phyloP scores from a whole-genome alignment of 2,888 invertebrate species.

The Spisula solida region DNA sequence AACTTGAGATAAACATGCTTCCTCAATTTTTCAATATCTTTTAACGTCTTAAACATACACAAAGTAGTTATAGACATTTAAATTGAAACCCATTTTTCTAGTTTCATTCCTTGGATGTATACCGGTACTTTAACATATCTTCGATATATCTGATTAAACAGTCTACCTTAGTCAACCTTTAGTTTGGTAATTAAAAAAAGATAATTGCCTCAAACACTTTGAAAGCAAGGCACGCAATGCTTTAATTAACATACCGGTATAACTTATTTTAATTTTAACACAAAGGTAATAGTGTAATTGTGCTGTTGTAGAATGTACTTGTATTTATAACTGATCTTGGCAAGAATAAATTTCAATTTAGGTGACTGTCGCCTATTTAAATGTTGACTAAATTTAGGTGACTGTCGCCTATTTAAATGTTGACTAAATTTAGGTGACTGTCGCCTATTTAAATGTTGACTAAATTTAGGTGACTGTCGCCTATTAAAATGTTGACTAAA shows the following conservation, averaged over 20 bases:
- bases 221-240: neutral
- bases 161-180: neutral
- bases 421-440: too few species aligned
- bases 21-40: neutral
- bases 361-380: too few species aligned
- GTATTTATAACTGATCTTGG: too few species aligned
- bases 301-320: too few species aligned
- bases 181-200: neutral
- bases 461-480: too few species aligned
- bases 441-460: too few species aligned
- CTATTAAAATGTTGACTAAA: too few species aligned
- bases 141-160: neutral
- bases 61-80: neutral
- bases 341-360: too few species aligned
- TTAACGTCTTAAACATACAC: neutral
- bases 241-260: neutral
- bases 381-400: too few species aligned
- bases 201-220: neutral
- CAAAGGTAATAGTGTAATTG: too few species aligned
- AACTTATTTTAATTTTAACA: neutral
- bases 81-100: neutral
- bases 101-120: neutral
- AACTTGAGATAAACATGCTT: neutral
- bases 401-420: too few species aligned
- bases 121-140: neutral